Evolutionary conservation across 2,797 vertebrate genomes (phyloP).

Genomic region (Spheniscus humboldti): DNA sequence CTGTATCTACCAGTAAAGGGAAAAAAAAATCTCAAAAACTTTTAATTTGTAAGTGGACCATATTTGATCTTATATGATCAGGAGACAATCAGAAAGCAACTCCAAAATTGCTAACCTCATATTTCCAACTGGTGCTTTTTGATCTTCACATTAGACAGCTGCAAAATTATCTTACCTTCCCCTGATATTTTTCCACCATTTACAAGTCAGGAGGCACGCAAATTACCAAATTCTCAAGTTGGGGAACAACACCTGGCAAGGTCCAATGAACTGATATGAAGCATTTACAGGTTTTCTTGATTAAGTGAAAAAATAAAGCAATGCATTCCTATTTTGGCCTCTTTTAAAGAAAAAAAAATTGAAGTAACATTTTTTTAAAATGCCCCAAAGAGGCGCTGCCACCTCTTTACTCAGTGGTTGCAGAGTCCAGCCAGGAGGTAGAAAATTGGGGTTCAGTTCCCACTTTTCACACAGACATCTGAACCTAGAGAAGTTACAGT

Average conservation of each 20-base stretch:
- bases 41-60: not conserved
- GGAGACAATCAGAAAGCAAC: not conserved
- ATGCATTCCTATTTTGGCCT: not conserved
- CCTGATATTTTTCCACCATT: not conserved
- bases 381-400: fast-evolving
- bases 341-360: not conserved
- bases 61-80: not conserved
- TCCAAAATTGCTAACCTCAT: not conserved
- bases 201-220: not conserved
- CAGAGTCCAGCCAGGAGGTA: not conserved
- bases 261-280: not conserved
- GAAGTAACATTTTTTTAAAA: not conserved
- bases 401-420: not conserved
- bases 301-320: not conserved
- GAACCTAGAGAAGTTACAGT: not conserved
- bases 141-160: not conserved
- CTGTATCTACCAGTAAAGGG: not conserved
- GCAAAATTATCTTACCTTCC: not conserved
- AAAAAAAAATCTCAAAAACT: not conserved
- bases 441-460: not conserved
- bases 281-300: not conserved
- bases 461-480: not conserved
- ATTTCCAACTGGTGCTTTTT: not conserved
- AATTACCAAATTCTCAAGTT: not conserved
- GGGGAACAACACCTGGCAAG: not conserved